Base-by-base conservation (phyloP, 2,888 invertebrate species). In the Cryptocephalus moraei region DNA sequence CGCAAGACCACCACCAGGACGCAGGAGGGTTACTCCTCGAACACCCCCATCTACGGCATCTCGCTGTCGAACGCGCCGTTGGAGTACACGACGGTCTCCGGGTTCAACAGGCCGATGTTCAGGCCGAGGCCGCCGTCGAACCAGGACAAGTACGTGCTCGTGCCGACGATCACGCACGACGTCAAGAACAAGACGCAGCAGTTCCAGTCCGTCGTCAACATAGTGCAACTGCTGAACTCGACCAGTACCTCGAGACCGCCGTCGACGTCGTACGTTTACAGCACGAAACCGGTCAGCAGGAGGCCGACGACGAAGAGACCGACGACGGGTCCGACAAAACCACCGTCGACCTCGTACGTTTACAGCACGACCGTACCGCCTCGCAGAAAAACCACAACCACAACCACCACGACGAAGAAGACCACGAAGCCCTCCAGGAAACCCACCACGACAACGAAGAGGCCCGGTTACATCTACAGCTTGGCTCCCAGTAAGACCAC, bases 151-250 rank as follows among this genome's bases (percentile, higher is more conserved):
- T 80, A 77, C 55, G 70, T 81, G 1, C 67, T 75, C 50, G 73
- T 81, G 3, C 76, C 79, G 1, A 78, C 80, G 4, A 73, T 77
- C 0, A 74, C 73, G 22, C 66, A 69, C 46, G 56, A 57, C 8
- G 47, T 50, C 8, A 62, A 61, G 51, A 65, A 67, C 49, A 64
- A 62, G 56, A 68, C 72, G 46, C 61, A 75, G 8, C 75, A 76
- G 54, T 78, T 74, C 36, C 73, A 76, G 49, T 75, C 77, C 1
- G 74, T 78, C 44, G 75, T 76, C 12, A 75, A 81, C 42, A 82
- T 84, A 6, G 75, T 83, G 48, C 75, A 81, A 56, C 79, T 82
- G 75, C 63, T 83, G 9, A 82, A 82, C 61, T 72, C 73, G 41
- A 59, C 55, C 11, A 51, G 61, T 60, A 8, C 55, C 49, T 9